Evolutionary conservation across 2,888 invertebrate genomes (phyloP).

Genomic region (Phaonia tiefii): DNA sequence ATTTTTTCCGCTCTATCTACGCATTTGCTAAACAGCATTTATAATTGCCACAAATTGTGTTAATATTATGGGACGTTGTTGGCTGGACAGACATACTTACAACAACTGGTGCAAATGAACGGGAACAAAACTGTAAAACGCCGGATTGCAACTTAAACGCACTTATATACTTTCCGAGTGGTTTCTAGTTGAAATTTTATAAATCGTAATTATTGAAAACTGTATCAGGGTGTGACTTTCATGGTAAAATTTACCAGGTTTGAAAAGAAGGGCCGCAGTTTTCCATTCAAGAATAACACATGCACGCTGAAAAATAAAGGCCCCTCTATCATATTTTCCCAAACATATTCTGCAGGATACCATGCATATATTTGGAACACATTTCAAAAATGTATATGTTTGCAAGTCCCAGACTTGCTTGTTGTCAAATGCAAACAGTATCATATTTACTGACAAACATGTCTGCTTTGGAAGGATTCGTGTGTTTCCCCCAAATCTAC

Average conservation of each 20-base stretch:
- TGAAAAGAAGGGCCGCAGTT: not conserved
- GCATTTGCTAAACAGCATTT: conserved; percentile 30
- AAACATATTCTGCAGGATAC: too few species aligned
- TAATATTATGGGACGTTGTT: conserved; percentile 4
- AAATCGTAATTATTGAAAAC: conserved; percentile 20
- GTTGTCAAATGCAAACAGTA: too few species aligned
- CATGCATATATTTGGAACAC: too few species aligned
- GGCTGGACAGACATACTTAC: not conserved
- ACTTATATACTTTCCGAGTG: not conserved
- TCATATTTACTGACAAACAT: too few species aligned
- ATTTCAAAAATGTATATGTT: too few species aligned
- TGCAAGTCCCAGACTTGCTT: too few species aligned
- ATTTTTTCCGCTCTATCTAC: conserved; percentile 1
- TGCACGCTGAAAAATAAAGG: too few species aligned
- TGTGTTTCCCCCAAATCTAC: too few species aligned
- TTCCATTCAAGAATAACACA: too few species aligned
- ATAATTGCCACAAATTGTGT: conserved; percentile 45
- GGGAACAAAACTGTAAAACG: not conserved
- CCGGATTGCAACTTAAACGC: conserved; percentile 1
- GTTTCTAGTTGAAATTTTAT: not conserved
- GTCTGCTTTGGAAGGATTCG: too few species aligned
- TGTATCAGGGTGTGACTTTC: not conserved
- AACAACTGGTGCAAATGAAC: not conserved
- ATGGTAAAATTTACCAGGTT: too few species aligned
- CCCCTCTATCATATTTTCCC: too few species aligned